These are phyloP conservation scores for Himalopsyche phryganea DNA, from an alignment of 1,140 invertebrate genomes.

Conservation along the genomic window DNA sequence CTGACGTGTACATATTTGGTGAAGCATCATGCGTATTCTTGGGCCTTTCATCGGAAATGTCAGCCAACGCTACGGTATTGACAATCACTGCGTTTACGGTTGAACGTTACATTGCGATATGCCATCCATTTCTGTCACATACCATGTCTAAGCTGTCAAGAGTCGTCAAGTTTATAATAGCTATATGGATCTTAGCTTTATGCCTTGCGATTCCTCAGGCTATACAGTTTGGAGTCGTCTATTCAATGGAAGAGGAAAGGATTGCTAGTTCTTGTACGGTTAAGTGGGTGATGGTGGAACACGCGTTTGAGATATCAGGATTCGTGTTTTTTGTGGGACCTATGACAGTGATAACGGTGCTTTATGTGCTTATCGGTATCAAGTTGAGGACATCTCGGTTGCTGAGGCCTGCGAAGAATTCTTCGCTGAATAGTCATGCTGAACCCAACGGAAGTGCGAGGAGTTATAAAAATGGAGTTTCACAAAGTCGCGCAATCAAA, in stretches of 20 bases:
- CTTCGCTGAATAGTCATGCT: constrained; percentile 41
- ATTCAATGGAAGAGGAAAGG: constrained; percentile 45
- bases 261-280: constrained; percentile 54
- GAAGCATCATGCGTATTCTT: constrained; percentile 72
- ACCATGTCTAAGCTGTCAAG: constrained; percentile 76
- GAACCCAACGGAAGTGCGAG: constrained; percentile 41
- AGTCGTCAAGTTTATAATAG: constrained; percentile 66
- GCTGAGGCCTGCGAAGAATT: constrained; percentile 43
- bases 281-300: constrained; percentile 53
- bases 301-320: constrained; percentile 69
- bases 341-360: constrained; percentile 68
- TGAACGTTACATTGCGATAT: constrained; percentile 92
- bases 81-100: constrained; percentile 93
- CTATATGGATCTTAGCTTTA: constrained; percentile 68
- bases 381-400: constrained; percentile 56
- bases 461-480: constrained; percentile 52
- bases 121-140: constrained; percentile 85
- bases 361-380: constrained; percentile 69
- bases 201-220: constrained; percentile 77
- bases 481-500: constrained; percentile 59
- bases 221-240: constrained; percentile 68
- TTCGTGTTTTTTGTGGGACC: constrained; percentile 76
- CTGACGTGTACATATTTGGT: constrained; percentile 71
- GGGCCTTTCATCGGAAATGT: constrained; percentile 76
- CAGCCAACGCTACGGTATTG: constrained; percentile 85